These are phyloP conservation scores for Rhinoderma darwinii DNA, from an alignment of 2,113 vertebrate genomes.

Conservation along the genomic window DNA sequence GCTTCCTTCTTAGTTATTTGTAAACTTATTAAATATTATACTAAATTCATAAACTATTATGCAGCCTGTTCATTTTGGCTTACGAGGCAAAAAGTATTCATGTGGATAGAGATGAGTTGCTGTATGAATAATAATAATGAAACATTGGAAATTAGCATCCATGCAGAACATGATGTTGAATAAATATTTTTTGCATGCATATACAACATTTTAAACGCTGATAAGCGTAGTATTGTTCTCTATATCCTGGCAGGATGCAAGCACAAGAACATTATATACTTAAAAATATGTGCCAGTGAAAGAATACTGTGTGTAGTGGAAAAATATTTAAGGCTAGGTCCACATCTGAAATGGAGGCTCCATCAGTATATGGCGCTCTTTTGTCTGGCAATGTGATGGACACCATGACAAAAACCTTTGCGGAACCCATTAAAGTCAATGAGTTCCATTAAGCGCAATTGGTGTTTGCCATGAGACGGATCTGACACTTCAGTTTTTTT, in stretches of 20 bases:
- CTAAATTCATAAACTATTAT: not conserved
- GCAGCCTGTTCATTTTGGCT: conserved; percentile 3
- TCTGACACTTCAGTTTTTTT: too few relatives aligned
- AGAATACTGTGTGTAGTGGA: too few relatives aligned
- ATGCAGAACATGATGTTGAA: not conserved
- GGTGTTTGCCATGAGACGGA: too few relatives aligned
- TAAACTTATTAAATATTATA: conserved; percentile 18
- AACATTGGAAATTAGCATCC: not conserved
- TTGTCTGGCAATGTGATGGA: too few relatives aligned
- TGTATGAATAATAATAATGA: conserved; percentile 4
- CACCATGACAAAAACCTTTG: too few relatives aligned
- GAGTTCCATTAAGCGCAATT: too few relatives aligned
- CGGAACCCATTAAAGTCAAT: too few relatives aligned
- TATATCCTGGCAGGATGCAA: conserved; percentile 43
- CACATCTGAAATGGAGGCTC: too few relatives aligned
- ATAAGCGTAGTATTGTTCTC: conserved; percentile 45
- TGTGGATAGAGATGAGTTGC: not conserved
- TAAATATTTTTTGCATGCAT: conserved; percentile 14
- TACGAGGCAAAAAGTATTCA: conserved; percentile 19
- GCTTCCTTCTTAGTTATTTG: not conserved
- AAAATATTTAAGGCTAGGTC: too few relatives aligned
- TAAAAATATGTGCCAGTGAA: not conserved
- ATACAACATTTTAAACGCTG: conserved; percentile 2
- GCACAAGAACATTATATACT: not conserved
- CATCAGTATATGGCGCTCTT: too few relatives aligned